phyloP scores from a whole-genome alignment of 2,113 vertebrate species.

The Phodopus roborovskii region DNA sequence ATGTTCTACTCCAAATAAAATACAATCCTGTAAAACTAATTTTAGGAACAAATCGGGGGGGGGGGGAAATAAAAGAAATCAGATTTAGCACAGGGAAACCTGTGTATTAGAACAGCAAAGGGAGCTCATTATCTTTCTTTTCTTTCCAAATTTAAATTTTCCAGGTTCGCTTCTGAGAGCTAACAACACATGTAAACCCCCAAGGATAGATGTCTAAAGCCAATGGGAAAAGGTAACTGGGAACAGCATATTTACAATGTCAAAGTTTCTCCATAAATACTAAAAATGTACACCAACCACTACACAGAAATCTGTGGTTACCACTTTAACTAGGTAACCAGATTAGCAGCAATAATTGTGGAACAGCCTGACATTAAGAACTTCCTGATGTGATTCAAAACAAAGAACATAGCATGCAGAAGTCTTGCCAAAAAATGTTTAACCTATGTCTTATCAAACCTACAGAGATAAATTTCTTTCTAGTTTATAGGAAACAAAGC shows the following conservation, averaged over 20 bases:
- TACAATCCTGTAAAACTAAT: not conserved
- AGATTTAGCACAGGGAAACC: not conserved
- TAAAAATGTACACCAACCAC: not conserved
- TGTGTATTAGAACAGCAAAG: not conserved
- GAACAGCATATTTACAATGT: not conserved
- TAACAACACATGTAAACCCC: not conserved
- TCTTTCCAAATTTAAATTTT: conserved; percentile 30
- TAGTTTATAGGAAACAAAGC: conserved; percentile 45
- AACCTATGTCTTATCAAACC: not conserved
- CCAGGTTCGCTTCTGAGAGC: conserved; percentile 2
- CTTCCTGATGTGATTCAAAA: not conserved
- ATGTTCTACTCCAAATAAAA: not conserved
- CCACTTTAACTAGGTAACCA: conserved; percentile 17
- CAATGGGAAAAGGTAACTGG: not conserved
- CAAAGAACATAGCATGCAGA: not conserved
- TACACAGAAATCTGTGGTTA: not conserved
- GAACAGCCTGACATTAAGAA: not conserved
- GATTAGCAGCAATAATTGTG: not conserved
- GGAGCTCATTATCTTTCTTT: not conserved
- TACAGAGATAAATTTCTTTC: conserved; percentile 11
- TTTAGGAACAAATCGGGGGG: not conserved
- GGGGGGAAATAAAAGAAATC: not conserved
- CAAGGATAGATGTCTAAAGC: not conserved
- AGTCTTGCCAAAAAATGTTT: conserved; percentile 35
- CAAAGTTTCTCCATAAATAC: not conserved